Evolutionary conservation across 1,140 invertebrate species (phyloP).

Genomic region (Diorhabda sublineata): DNA sequence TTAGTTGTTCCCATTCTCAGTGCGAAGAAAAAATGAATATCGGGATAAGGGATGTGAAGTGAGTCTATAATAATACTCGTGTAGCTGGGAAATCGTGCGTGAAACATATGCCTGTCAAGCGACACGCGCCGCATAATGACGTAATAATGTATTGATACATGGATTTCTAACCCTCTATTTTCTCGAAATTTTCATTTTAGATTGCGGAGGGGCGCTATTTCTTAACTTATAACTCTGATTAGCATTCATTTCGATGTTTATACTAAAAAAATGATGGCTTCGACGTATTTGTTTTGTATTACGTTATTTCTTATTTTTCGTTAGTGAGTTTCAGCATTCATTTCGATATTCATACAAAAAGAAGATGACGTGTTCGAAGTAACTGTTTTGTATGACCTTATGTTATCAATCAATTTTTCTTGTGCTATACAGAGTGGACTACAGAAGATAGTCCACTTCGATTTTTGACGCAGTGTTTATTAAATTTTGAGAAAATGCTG

Average conservation of each 20-base stretch:
- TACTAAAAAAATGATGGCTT: background rate
- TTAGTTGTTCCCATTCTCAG: too few species aligned
- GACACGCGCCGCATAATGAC: conserved; percentile 44
- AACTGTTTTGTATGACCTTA: too few species aligned
- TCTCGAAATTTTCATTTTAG: conserved; percentile 4
- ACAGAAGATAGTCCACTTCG: too few species aligned
- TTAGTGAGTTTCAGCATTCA: background rate
- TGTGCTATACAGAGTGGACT: too few species aligned
- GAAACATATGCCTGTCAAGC: conserved; percentile 44
- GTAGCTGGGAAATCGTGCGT: conserved; percentile 41
- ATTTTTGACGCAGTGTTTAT: too few species aligned
- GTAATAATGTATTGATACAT: conserved; percentile 46
- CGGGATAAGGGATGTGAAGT: conserved; percentile 10
- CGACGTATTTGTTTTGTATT: background rate
- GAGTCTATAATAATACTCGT: conserved; percentile 12
- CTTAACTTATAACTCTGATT: background rate
- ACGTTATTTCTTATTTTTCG: background rate
- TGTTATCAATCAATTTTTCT: too few species aligned
- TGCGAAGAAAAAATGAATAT: background rate
- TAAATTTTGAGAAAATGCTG: too few species aligned
- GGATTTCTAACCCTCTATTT: conserved; percentile 25
- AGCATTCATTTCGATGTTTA: background rate
- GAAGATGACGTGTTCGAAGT: too few species aligned
- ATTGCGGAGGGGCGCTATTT: background rate
- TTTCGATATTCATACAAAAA: background rate